Percentiles rank a stretch among this genome's conserved stretches.
Evolutionary conservation across 92 coral and sea anemone genomes (phyloP).

Genomic region (Actinernus sp.): DNA sequence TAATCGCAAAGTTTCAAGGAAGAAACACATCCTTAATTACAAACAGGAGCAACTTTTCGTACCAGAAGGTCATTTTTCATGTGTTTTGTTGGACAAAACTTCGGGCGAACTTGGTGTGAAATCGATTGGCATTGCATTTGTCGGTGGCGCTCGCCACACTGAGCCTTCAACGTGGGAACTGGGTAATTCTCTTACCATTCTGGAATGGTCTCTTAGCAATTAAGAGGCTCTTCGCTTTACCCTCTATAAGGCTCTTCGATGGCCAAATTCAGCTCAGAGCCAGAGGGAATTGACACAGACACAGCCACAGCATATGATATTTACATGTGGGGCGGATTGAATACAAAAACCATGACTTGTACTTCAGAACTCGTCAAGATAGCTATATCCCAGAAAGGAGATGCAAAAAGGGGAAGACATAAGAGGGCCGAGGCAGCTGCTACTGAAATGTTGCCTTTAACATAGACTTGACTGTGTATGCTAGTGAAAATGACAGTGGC

Average conservation of each 20-base stretch:
- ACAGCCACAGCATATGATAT: no score
- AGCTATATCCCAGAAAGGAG: no score
- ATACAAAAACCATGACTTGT: not conserved
- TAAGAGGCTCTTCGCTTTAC: no score
- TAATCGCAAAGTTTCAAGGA: conserved; percentile 20
- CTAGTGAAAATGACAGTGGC: no score
- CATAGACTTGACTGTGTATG: conserved; percentile 9
- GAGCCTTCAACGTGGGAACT: conserved; percentile 43
- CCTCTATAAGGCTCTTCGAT: not conserved
- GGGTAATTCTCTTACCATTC: no score
- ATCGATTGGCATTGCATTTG: no score
- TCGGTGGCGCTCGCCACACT: conserved; percentile 30
- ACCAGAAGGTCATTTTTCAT: no score
- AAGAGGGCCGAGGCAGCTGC: not conserved
- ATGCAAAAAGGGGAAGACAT: no score
- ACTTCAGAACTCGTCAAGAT: not conserved
- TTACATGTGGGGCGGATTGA: not conserved
- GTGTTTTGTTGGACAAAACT: conserved; percentile 21
- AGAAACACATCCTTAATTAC: conserved; percentile 7
- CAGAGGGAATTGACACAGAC: no score
- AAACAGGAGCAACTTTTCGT: conserved; percentile 15
- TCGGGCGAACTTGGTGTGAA: no score
- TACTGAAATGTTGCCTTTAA: conserved; percentile 11
- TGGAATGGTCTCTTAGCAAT: no score
- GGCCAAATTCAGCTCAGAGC: no score